Base-by-base conservation (phyloP, 2,113 vertebrate species). In the Microcebus ravelobensis region DNA sequence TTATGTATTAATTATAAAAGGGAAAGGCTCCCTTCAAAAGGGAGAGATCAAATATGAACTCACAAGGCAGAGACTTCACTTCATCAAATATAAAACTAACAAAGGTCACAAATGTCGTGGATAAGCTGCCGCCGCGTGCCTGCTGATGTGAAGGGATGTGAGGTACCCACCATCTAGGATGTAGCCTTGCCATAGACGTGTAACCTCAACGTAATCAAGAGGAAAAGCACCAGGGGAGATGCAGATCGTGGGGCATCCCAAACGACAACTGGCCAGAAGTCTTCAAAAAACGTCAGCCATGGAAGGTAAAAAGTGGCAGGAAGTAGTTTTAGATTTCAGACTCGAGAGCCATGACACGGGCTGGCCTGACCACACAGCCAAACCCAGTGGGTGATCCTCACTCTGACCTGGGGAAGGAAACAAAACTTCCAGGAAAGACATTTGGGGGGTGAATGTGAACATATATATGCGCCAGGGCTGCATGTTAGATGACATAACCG, bases 391-490 rank as follows among this genome's bases (percentile, higher is more conserved):
- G 39, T 1, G 5, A 29, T 48, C 80, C 29, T 73, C 25, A 0
- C 39, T 48, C 63, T 17, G 25, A 15, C 1, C 15, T 34, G 29
- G 21, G 25, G 25, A 23, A 73, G 80, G 52, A 61, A 77, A 82
- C 74, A 8, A 29, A 79, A 45, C 9, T 52, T 13, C 45, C 12
- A n/a, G 0, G 31, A 55, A 50, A 21, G 9, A 45, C 14, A 7
- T 8, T 3, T 12, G 14, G n/a, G 27, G 31, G 29, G 39, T 4
- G 29, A 36, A n/a, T 0, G 25, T 23, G 12, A 12, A 17, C 1
- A 34, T 20, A 5, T 21, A 34, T 20, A 5, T 21, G 45, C 34
- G 10, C 18, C 29, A n/a, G 48, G 34, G 57, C 23, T 25, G 15
- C 27, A 4, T 27, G 3, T 61, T 34, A 65, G 74, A 81, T 10